These are phyloP conservation scores for Conomelus anceps DNA, from an alignment of 2,888 invertebrate genomes.

Conservation along the genomic window DNA sequence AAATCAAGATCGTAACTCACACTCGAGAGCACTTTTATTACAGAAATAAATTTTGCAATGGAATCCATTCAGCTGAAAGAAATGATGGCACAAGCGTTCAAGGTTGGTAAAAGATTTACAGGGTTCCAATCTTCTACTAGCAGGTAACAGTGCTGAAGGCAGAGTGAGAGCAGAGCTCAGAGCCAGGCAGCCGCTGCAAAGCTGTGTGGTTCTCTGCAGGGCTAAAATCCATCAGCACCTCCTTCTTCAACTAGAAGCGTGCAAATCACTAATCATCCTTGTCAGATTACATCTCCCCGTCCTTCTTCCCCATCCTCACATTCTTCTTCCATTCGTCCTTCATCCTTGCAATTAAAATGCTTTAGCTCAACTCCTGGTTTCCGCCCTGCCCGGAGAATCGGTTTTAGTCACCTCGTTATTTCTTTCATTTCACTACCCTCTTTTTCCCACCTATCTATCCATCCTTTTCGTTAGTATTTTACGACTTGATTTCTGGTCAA, in stretches of 20 bases:
- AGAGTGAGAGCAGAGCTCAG: not conserved
- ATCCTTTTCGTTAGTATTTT: too few species aligned
- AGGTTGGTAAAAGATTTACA: not conserved
- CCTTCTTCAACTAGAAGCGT: not conserved
- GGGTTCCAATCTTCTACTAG: not conserved
- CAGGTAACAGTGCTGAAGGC: not conserved
- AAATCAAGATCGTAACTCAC: not conserved
- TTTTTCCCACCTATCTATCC: not conserved
- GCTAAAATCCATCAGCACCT: not conserved
- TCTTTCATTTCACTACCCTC: not conserved
- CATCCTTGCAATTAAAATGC: constrained; percentile 7
- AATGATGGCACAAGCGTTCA: not conserved
- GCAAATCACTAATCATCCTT: constrained; percentile 12
- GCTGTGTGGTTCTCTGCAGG: not conserved
- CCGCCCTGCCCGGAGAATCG: not conserved
- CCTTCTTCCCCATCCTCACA: not conserved
- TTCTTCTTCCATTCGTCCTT: not conserved
- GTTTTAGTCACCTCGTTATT: not conserved
- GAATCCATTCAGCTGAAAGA: not conserved
- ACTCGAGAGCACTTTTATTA: not conserved
- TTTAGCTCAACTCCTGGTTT: constrained; percentile 1
- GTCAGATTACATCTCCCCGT: not conserved
- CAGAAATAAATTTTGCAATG: not conserved
- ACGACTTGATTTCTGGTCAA: too few species aligned
- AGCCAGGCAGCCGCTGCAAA: not conserved